Evolutionary conservation across 2,113 vertebrate species (phyloP).

Genomic region (Vulpes ferrilata): DNA sequence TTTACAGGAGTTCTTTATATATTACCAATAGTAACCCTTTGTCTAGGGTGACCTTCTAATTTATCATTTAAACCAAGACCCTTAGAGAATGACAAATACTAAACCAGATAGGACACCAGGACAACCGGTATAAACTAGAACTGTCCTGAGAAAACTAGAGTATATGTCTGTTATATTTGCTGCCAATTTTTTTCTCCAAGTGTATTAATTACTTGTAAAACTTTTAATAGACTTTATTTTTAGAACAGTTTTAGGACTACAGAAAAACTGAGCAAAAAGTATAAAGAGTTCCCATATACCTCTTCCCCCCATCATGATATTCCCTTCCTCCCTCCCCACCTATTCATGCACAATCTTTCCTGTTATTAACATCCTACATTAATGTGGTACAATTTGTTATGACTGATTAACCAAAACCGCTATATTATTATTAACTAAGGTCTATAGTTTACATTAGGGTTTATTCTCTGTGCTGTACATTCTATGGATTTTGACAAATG

Average conservation of each 20-base stretch:
- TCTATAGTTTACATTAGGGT: neutral
- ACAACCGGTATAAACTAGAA: neutral
- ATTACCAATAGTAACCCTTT: slow-evolving; percentile 8
- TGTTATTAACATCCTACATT: slow-evolving; percentile 5
- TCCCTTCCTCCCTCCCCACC: neutral
- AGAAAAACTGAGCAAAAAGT: slow-evolving; percentile 11
- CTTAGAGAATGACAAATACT: neutral
- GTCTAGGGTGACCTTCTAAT: neutral
- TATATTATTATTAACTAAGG: slow-evolving; percentile 39
- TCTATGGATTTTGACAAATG: slow-evolving; percentile 15
- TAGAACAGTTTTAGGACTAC: neutral
- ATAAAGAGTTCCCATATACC: neutral
- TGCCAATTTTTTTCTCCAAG: slow-evolving; percentile 30
- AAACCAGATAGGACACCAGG: neutral
- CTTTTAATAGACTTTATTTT: slow-evolving; percentile 24
- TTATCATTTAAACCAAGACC: neutral
- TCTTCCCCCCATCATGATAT: neutral
- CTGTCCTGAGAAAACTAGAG: neutral
- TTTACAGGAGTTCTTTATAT: slow-evolving; percentile 3
- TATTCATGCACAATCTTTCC: neutral
- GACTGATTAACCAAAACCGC: neutral
- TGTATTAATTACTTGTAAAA: slow-evolving; percentile 32
- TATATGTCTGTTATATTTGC: neutral
- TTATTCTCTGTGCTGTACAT: neutral
- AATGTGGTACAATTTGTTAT: neutral